Conservation (phyloP, 2,888 invertebrate genomes). For the Lithophane semibrunnea region DNA sequence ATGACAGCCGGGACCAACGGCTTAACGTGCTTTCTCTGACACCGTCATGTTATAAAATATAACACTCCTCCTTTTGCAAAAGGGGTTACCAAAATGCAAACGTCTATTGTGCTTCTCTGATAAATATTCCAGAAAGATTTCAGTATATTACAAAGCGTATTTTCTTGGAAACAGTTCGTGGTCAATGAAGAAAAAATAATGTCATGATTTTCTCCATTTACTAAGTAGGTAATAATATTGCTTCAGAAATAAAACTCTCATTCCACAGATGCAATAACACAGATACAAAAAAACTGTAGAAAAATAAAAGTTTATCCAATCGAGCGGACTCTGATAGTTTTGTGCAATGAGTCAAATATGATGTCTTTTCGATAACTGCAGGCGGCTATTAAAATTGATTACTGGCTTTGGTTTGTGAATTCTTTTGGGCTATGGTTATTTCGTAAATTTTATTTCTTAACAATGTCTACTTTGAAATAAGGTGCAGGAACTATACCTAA, state of each 20-base stretch:
- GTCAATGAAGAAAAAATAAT: not conserved
- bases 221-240: slow-evolving; percentile 11
- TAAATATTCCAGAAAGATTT: not conserved
- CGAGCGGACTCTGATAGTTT: slow-evolving; percentile 38
- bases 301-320: slow-evolving; percentile 43
- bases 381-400: slow-evolving; percentile 34
- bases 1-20: too few relatives aligned
- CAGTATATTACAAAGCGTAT: too few relatives aligned
- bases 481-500: too few relatives aligned
- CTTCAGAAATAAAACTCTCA: slow-evolving; percentile 14
- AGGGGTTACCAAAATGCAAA: not conserved
- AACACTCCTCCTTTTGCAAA: not conserved
- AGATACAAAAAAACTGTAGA: slow-evolving; percentile 4
- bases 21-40: too few relatives aligned
- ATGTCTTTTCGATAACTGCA: slow-evolving; percentile 48
- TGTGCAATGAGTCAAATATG: slow-evolving; percentile 53
- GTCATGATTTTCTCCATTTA: not conserved
- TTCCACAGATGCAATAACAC: slow-evolving; percentile 24
- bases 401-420: not conserved
- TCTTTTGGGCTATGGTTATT: not conserved
- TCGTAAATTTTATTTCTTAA: not conserved
- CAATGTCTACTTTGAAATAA: not conserved
- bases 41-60: too few relatives aligned
- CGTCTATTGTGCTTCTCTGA: not conserved
- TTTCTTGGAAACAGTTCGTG: not conserved